phyloP scores from a whole-genome alignment of 2,113 vertebrate genomes.

The Eurypyga helias region DNA sequence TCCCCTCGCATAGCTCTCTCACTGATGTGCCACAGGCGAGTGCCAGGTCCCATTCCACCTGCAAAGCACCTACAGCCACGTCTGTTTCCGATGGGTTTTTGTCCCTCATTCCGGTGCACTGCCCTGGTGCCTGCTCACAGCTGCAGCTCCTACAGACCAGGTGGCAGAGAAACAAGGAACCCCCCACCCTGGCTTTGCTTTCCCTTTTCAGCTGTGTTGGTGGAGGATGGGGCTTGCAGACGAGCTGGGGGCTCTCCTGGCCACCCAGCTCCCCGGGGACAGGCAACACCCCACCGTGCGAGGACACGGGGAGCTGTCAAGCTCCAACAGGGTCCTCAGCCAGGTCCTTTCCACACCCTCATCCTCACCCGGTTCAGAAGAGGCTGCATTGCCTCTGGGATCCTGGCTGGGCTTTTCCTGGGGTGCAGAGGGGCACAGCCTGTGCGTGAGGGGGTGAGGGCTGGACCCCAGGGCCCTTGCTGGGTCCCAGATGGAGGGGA shows the following conservation, averaged over 20 bases:
- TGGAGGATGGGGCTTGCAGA: background rate
- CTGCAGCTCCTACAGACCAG: background rate
- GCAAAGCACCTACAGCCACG: background rate
- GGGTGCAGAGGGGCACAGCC: accelerated
- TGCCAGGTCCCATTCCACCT: background rate
- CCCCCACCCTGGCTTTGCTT: background rate
- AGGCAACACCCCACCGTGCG: accelerated
- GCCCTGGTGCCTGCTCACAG: background rate
- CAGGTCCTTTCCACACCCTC: background rate
- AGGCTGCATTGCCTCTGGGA: background rate
- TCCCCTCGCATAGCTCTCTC: background rate
- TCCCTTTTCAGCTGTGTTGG: background rate
- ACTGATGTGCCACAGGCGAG: accelerated
- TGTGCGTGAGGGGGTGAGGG: background rate
- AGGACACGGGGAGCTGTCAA: accelerated
- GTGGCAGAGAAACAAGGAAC: background rate
- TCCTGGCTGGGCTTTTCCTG: background rate
- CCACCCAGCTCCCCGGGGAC: background rate
- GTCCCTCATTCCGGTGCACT: too few species aligned
- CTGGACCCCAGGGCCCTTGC: background rate
- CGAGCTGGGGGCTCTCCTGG: background rate
- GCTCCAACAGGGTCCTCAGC: background rate
- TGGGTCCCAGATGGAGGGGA: background rate
- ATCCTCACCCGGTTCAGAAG: background rate
- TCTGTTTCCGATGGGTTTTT: too few species aligned